phyloP scores from a whole-genome alignment of 2,888 invertebrate species.

The Psylliodes chrysocephalus region DNA sequence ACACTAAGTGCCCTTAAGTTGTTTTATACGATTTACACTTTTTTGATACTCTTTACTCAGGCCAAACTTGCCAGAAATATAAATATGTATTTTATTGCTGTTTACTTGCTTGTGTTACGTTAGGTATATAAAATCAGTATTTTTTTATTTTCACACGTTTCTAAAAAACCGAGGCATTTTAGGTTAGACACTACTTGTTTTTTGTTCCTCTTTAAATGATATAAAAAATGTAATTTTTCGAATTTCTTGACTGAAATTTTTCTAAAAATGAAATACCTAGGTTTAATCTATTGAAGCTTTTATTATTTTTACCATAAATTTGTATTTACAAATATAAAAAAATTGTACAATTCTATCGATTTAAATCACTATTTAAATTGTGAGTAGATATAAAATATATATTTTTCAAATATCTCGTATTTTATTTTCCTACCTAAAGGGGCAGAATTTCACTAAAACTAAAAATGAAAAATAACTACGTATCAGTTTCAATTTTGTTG shows the following conservation, averaged over 20 bases:
- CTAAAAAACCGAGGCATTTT: not conserved
- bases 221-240: not conserved
- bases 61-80: not conserved
- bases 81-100: constrained; percentile 1
- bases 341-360: constrained; percentile 7
- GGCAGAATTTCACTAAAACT: too few relatives aligned
- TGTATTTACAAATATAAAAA: too few relatives aligned
- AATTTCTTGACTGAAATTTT: not conserved
- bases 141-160: constrained; percentile 6
- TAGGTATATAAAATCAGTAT: constrained; percentile 14
- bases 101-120: not conserved
- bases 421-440: not conserved
- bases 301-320: too few relatives aligned
- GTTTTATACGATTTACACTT: too few relatives aligned
- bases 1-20: too few relatives aligned
- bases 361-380: constrained; percentile 10
- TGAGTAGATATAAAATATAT: constrained; percentile 17
- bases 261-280: not conserved
- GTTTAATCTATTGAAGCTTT: not conserved
- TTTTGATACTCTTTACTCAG: constrained; percentile 4
- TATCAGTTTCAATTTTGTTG: too few relatives aligned
- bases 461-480: too few relatives aligned
- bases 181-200: not conserved
- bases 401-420: not conserved
- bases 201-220: too few relatives aligned